A percentile compares a stretch with the other conserved stretches of the same genome.
Evolutionary conservation across 2,113 vertebrate species (phyloP).

Genomic region (Hippoglossus stenolepis): DNA sequence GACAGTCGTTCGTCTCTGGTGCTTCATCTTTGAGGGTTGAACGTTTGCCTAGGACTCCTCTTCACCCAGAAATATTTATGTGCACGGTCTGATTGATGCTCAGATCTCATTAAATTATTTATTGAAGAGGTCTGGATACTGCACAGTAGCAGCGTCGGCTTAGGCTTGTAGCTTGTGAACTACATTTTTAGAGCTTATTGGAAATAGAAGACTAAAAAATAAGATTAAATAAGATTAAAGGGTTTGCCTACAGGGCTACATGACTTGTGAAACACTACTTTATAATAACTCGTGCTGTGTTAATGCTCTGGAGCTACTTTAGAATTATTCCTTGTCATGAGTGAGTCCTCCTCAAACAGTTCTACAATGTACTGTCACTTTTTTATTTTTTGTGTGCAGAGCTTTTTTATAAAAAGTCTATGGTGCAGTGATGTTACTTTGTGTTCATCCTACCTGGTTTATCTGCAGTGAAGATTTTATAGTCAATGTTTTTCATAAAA

Average conservation of each 20-base stretch:
- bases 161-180: not conserved
- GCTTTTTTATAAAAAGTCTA: too few species aligned
- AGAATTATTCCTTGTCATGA: too few species aligned
- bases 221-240: not conserved
- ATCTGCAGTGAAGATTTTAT: too few species aligned
- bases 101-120: conserved; percentile 6
- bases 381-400: too few species aligned
- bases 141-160: not conserved
- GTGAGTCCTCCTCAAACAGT: too few species aligned
- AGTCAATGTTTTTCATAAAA: too few species aligned
- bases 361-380: too few species aligned
- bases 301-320: too few species aligned
- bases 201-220: not conserved
- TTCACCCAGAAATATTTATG: conserved; percentile 28
- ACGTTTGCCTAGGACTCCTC: not conserved
- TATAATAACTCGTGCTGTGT: too few species aligned
- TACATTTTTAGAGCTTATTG: too few species aligned
- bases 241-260: not conserved
- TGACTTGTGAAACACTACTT: not conserved
- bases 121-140: not conserved
- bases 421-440: too few species aligned
- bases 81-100: conserved; percentile 5
- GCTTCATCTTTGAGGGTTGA: conserved; percentile 29
- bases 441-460: too few species aligned
- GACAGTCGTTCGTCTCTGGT: not conserved